Evolutionary conservation across 1,140 invertebrate genomes (phyloP).

Genomic region (Bombus waltoni): DNA sequence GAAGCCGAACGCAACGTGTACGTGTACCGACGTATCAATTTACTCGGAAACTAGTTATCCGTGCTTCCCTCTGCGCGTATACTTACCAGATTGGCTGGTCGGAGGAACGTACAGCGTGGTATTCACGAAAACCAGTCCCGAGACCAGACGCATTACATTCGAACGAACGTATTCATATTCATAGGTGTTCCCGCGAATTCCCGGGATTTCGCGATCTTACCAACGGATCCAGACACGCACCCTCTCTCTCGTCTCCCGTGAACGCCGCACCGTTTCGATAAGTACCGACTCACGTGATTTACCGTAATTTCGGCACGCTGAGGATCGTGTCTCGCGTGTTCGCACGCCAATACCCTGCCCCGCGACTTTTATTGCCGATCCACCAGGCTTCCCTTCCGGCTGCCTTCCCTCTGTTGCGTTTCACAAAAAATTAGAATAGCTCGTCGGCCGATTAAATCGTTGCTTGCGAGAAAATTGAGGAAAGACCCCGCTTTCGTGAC

Average conservation of each 20-base stretch:
- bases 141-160: background rate
- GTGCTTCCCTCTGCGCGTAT: background rate
- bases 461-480: background rate
- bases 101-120: background rate
- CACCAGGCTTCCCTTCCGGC: no score
- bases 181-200: slow-evolving; percentile 40
- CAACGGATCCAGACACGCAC: slow-evolving; percentile 13
- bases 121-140: slow-evolving; percentile 16
- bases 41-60: slow-evolving; percentile 42
- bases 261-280: slow-evolving; percentile 16
- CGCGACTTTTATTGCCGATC: slow-evolving; percentile 22
- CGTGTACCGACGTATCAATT: slow-evolving; percentile 37
- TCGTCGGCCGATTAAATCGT: slow-evolving; percentile 4
- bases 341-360: slow-evolving; percentile 11
- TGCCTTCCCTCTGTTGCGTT: background rate
- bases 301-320: slow-evolving; percentile 45
- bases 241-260: no score
- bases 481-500: background rate
- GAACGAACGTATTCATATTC: slow-evolving; percentile 41
- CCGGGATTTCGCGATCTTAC: slow-evolving; percentile 50
- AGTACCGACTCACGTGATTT: slow-evolving; percentile 53
- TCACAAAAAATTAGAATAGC: background rate
- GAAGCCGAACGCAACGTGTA: background rate
- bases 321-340: slow-evolving; percentile 54
- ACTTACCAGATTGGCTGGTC: slow-evolving; percentile 22